Base-by-base conservation (phyloP, 2,113 vertebrate genomes). In the Blennius ocellaris region DNA sequence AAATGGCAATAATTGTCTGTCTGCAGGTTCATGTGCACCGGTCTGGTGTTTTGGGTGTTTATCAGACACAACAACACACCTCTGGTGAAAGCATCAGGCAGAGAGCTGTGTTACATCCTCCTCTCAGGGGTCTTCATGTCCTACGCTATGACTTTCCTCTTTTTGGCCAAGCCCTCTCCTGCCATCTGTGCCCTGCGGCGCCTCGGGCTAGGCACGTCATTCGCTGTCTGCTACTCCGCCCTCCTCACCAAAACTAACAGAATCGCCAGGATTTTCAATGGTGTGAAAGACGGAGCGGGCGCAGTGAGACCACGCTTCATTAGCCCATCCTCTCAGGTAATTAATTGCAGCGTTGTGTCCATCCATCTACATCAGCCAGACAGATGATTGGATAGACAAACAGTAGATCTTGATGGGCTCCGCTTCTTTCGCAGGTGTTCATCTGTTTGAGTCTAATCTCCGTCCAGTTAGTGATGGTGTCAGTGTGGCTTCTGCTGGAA, bases 231-330 rank as follows among this genome's bases (percentile, higher is more conserved):
- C 91, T 99, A 99, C 82, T 96, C 97, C 0, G 97, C 98, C 52
- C 94, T 99, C 21, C 95, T 99, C 77, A 99, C 98, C 69, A 99
- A 99, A 92, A 99, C 98, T 39, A 99, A 99, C 94, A 96, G 98
- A 81, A 99, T 99, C 0, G 96, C 97, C 68, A 94, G 98, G 21
- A 98, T 99, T 92, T 99, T 99, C 55, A 95, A 92, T 1, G 97
- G 97, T 0, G 97, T 99, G 43, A 99, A 97, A 92, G 97, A 98
- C 0, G 96, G 91, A 11, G 90, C 87, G 2, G 92, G 97, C 3
- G 95, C 95, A 11, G 96, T 95, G 73, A 94, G 96, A 82, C 97
- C 98, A 0, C 96, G 96, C 67, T 99, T 99, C 92, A 99, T 99
- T 91, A 99, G 98, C 78, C 98, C 98, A 1, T 95, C 94, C 80